Percentiles rank a stretch among this genome's conserved stretches.
Evolutionary conservation across 2,888 invertebrate species (phyloP).

Genomic region (Chrysotoxum bicinctum): DNA sequence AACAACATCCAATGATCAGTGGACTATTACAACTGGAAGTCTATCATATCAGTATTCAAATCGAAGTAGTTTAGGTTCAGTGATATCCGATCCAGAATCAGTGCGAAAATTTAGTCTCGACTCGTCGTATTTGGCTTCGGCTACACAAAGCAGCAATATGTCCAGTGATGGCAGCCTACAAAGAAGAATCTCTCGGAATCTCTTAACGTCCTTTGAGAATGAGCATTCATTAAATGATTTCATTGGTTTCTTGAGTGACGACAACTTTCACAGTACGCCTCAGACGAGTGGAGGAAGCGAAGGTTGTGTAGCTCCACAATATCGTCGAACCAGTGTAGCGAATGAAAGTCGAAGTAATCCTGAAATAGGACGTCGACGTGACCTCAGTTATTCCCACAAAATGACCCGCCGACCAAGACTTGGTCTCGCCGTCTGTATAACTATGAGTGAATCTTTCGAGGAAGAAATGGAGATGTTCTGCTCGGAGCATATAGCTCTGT

Average conservation of each 20-base stretch:
- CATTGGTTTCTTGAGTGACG: constrained; percentile 80
- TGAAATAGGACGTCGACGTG: constrained; percentile 78
- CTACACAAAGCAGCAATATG: constrained; percentile 81
- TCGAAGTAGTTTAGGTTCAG: constrained; percentile 81
- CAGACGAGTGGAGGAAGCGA: constrained; percentile 76
- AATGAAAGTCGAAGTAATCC: constrained; percentile 81
- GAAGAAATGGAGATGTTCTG: constrained; percentile 88
- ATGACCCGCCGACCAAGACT: constrained; percentile 82
- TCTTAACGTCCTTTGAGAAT: constrained; percentile 82
- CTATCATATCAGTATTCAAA: constrained; percentile 80
- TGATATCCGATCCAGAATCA: constrained; percentile 79
- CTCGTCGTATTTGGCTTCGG: constrained; percentile 78
- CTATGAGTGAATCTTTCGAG: constrained; percentile 83
- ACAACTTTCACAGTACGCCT: constrained; percentile 71
- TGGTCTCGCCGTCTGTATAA: constrained; percentile 86
- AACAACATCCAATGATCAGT: constrained; percentile 78
- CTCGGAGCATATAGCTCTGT: constrained; percentile 89
- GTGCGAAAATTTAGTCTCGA: constrained; percentile 79
- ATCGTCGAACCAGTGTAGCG: constrained; percentile 77
- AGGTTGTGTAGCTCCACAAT: constrained; percentile 77
- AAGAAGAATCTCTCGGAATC: constrained; percentile 84
- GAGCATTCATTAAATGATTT: constrained; percentile 80
- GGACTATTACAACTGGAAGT: constrained; percentile 75
- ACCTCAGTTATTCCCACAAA: constrained; percentile 74
- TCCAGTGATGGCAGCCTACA: constrained; percentile 84